Base-by-base conservation (phyloP, 1,140 invertebrate species). In the Macrobrachium nipponense region DNA sequence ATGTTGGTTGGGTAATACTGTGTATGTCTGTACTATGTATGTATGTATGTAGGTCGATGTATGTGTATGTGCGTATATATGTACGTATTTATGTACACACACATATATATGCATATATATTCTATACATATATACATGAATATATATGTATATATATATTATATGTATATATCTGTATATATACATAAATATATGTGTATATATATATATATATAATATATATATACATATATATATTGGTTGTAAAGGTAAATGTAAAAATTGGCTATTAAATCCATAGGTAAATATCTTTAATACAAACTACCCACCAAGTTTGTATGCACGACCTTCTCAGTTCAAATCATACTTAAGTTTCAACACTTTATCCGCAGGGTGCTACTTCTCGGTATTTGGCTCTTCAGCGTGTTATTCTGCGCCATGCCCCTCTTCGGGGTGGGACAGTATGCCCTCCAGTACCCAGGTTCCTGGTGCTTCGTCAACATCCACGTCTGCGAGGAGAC, bases 401-500 rank as follows among this genome's bases (percentile, higher is more conserved):
- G 75, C 2, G 83, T 75, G 58, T 59, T 86, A 60, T 86, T 86
- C 77, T 86, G 83, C 77, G 77, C 77, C 58, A 68, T 80, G 83
- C 83, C 83, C 23, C 83, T 86, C 23, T 86, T 86, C 68, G 83
- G 83, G 36, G 18, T 73, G 23, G 83, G 83, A 15, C 83, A 86
- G 83, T 86, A 86, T 66, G 83, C 44, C n/a, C 66, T 86, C 12
- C 83, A 86, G 77, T 86, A 86, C 76, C 83, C 83, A 3, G 83
- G 83, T 0, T 86, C 83, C 58, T 86, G 77, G 83, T 86, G 77
- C 68, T 86, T 75, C 66, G 76, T 86, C 66, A 80, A 86, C 77
- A 80, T 80, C 68, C 83, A 86, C 83, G 83, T 80, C 51, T 27
- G n/a, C 58, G 20, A n/a, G 44, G 14, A 36, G 27, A 72, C 83